Base-by-base conservation (phyloP, 2,113 vertebrate species). In the Engystomops pustulosus region DNA sequence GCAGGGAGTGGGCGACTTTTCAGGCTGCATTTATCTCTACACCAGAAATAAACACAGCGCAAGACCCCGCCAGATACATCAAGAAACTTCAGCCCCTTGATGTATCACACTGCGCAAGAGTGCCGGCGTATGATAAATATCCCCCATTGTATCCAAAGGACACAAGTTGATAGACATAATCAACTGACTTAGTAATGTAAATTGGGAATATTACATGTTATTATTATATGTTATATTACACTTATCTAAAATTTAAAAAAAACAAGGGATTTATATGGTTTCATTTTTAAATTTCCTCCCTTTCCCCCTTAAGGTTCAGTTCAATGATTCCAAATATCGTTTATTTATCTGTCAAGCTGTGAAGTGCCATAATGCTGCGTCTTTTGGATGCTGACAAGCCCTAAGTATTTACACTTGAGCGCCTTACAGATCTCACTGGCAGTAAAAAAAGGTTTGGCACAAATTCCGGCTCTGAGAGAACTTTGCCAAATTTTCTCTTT, bases 401-500 rank as follows among this genome's bases (percentile, higher is more conserved):
- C 36, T 78, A 15, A 25, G 20, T 23, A 25, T 78, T 41, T 41
- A 55, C 49, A 8, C 75, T 58, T 41, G 5, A 81, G 34, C 25
- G 51, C 23, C 36, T 72, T 44, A 36, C n/a, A 53, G 0, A 53
- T 70, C n/a, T 15, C 10, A 41, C 14, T 44, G n/a, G 80, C 80
- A 58, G 68, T 51, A 55, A 25, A n/a, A n/a, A n/a, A 49, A 20
- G 1, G 23, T 41, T 60, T 82, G 68, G 80, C 80, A 74, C 49
- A 38, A 36, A 17, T 72, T 45, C 8, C 25, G 36, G 23, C 27
- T 47, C 45, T 34, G 6, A 34, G 30, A 51, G 44, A 8, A 51
- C 60, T 23, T 36, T 67, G 77, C 79, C 65, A 81, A 41, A 55
- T 81, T 53, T 49, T 15, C 20, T n/a, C 32, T 82, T 55, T 58